Conservation (phyloP, 2,888 invertebrate genomes). For the Tineola bisselliella region DNA sequence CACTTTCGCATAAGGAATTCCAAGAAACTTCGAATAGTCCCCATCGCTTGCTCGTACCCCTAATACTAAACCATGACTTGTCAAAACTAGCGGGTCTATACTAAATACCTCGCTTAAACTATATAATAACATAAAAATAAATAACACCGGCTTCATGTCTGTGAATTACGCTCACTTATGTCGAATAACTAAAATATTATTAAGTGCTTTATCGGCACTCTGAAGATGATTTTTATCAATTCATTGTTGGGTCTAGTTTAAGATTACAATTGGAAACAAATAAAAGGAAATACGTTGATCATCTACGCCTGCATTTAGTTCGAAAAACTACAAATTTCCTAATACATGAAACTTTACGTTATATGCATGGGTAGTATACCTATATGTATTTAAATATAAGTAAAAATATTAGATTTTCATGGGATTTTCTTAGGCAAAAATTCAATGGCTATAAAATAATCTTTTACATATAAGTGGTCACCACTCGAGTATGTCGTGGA, state of each 20-base stretch:
- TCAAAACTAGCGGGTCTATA: conserved; percentile 27
- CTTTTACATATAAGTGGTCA: not conserved
- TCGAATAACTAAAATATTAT: not conserved
- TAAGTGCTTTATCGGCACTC: not conserved
- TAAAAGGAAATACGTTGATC: not conserved
- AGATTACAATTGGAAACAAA: not conserved
- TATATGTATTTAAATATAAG: no score
- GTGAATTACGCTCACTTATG: not conserved
- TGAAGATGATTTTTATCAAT: not conserved
- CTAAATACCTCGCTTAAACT: conserved; percentile 9
- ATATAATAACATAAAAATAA: not conserved
- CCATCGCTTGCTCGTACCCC: conserved; percentile 30
- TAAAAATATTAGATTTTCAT: not conserved
- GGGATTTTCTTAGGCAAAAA: not conserved
- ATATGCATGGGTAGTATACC: no score
- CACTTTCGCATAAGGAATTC: conserved; percentile 34
- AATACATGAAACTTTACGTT: no score
- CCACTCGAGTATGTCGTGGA: not conserved
- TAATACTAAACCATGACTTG: conserved; percentile 27
- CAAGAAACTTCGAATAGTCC: conserved; percentile 34
- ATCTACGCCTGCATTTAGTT: no score
- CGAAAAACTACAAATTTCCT: no score
- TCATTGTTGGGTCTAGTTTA: not conserved
- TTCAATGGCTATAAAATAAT: not conserved
- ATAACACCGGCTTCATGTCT: conserved; percentile 3